Base-by-base conservation (phyloP, 2,113 vertebrate species). In the Panthera leo region DNA sequence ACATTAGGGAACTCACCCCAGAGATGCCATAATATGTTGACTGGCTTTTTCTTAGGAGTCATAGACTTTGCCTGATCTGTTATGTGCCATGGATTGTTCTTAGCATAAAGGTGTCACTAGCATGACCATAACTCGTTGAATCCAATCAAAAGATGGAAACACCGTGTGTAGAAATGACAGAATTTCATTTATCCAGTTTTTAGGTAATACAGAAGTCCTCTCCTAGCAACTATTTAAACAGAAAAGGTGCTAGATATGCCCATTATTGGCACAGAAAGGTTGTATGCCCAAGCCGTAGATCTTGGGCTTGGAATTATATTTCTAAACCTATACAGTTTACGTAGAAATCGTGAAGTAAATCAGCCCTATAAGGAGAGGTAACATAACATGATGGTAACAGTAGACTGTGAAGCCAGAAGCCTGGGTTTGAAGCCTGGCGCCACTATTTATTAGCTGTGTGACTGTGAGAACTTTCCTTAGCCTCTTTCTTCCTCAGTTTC, bases 111-210 rank as follows among this genome's bases (percentile, higher is more conserved):
- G 15, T 78, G 55, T 82, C 76, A 42, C 87, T 83, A 45, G 14
- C 86, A 36, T 65, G 67, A 73, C 5, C 67, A 45, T 61, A 85
- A 89, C 48, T 78, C 70, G 12, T 88, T 93, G 70, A 89, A 76
- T 82, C 36, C 34, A 89, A 34, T 76, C 9, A 78, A 76, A 92
- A 84, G 36, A 89, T 55, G 42, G 75, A 88, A 76, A 70, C 16
- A 84, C 36, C 11, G 5, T 65, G n/a, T 58, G 45, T 76, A 58
- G 65, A 71, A 94, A 90, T 96, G 61, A 63, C 1, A 85, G 80
- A n/a, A 90, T 94, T 94, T 79, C 13, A 76, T 89, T 39, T 89
- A 34, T 42, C 27, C 79, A 79, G 14, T 71, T 79, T 94, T 90
- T 94, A 94, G n/a, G 65, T 63, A 85, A 53, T 90, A 85, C 89